phyloP scores from a whole-genome alignment of 2,888 invertebrate species.

The Melolontha melolontha region DNA sequence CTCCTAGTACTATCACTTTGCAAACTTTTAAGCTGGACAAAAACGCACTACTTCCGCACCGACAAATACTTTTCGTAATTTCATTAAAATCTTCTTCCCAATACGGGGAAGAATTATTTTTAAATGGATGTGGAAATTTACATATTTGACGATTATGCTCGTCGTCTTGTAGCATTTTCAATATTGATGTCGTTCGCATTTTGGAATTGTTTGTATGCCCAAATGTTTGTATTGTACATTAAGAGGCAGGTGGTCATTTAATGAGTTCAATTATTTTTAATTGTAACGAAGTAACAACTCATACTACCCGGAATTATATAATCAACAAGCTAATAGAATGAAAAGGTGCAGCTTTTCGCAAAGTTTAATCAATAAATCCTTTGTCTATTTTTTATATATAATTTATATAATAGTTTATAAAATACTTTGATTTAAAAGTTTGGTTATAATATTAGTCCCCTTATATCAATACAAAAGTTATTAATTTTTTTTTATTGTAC shows the following conservation, averaged over 20 bases:
- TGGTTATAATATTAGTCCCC: too few relatives aligned
- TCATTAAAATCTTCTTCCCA: slow-evolving; percentile 69
- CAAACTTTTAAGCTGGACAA: slow-evolving; percentile 70
- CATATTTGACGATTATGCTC: slow-evolving; percentile 60
- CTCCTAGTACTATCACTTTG: slow-evolving; percentile 81
- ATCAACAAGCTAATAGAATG: too few relatives aligned
- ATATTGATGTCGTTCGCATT: slow-evolving; percentile 38
- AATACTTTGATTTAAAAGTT: too few relatives aligned
- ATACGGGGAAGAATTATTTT: slow-evolving; percentile 70
- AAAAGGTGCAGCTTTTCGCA: too few relatives aligned
- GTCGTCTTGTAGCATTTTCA: slow-evolving; percentile 48
- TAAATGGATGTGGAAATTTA: slow-evolving; percentile 70
- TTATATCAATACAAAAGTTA: too few relatives aligned
- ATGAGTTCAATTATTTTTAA: slow-evolving; percentile 30
- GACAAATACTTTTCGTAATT: slow-evolving; percentile 66
- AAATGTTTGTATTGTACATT: slow-evolving; percentile 43
- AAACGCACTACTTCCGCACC: slow-evolving; percentile 62
- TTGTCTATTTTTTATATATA: too few relatives aligned
- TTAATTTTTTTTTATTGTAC: too few relatives aligned
- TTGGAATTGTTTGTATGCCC: slow-evolving; percentile 21
- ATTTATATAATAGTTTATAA: too few relatives aligned
- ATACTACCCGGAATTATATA: too few relatives aligned
- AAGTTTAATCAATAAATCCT: too few relatives aligned
- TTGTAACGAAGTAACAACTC: slow-evolving; percentile 2
- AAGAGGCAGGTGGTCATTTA: slow-evolving; percentile 30